Conservation (phyloP, 2,113 vertebrate genomes). For the Lagopus muta region DNA sequence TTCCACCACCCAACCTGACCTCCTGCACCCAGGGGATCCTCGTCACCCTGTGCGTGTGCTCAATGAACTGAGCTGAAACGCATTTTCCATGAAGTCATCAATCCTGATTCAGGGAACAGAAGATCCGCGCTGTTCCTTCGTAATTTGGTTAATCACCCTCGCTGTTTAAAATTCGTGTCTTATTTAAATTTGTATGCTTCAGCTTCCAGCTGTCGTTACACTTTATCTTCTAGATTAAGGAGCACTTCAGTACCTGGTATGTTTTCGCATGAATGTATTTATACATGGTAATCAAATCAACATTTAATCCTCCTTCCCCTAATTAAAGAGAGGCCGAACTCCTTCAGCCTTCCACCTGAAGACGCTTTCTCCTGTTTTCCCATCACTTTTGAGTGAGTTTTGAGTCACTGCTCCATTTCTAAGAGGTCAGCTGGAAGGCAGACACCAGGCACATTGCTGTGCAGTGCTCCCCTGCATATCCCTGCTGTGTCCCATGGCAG, state of each 20-base stretch:
- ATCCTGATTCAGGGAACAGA: neutral
- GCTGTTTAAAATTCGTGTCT: neutral
- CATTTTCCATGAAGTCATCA: slow-evolving; percentile 10
- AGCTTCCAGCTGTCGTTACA: neutral
- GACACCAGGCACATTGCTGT: neutral
- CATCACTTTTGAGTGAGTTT: neutral
- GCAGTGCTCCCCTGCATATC: neutral
- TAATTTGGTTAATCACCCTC: neutral
- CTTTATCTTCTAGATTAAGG: neutral
- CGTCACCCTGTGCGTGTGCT: neutral
- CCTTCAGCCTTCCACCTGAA: neutral
- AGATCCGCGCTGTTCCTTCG: neutral
- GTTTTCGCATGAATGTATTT: neutral
- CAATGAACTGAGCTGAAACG: neutral
- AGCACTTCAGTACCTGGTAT: neutral
- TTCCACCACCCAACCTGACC: accelerated
- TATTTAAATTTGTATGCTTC: neutral
- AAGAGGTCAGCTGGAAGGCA: accelerated
- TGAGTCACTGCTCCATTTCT: neutral
- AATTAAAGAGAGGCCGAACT: neutral
- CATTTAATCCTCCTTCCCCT: neutral
- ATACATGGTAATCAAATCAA: neutral
- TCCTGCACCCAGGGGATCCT: neutral
- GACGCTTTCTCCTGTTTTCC: neutral
- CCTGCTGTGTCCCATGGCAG: neutral